phyloP scores from a whole-genome alignment of 2,888 invertebrate species.

The Phanerotoma sp. region DNA sequence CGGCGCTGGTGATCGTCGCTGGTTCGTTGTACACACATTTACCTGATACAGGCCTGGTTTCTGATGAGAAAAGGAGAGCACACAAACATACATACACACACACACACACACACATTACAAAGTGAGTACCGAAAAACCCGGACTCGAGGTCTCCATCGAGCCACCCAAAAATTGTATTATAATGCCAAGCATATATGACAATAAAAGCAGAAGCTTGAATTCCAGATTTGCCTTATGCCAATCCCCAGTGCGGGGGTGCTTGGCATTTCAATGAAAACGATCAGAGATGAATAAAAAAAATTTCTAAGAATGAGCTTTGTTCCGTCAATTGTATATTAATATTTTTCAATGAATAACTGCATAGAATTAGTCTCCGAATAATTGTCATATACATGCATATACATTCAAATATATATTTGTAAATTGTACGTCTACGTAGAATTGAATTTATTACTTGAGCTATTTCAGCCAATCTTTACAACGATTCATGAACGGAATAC shows the following conservation, averaged over 20 bases:
- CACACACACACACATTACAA: not conserved
- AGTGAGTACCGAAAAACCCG: not conserved
- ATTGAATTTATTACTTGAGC: not conserved
- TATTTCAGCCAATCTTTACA: not conserved
- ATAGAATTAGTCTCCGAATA: too few species aligned
- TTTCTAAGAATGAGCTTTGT: slow-evolving; percentile 8
- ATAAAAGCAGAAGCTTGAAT: slow-evolving; percentile 37
- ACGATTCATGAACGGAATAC: not conserved
- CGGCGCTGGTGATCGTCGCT: slow-evolving; percentile 49
- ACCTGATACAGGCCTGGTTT: slow-evolving; percentile 1
- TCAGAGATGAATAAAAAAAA: slow-evolving; percentile 30
- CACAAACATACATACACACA: slow-evolving; percentile 2
- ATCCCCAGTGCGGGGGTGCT: slow-evolving; percentile 50
- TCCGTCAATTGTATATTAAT: slow-evolving; percentile 1
- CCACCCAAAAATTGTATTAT: slow-evolving; percentile 54
- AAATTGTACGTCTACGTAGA: too few species aligned
- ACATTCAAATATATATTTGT: too few species aligned
- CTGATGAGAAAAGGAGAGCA: slow-evolving; percentile 14
- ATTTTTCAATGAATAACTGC: not conserved
- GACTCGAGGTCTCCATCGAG: slow-evolving; percentile 27
- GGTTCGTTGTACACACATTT: slow-evolving; percentile 38
- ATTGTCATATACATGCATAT: too few species aligned
- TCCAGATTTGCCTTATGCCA: slow-evolving; percentile 55
- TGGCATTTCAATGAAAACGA: slow-evolving; percentile 46
- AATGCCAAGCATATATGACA: slow-evolving; percentile 48